These are phyloP conservation scores for Drosophila persimilis DNA, from an alignment of 1,140 invertebrate species.

Conservation along the genomic window DNA sequence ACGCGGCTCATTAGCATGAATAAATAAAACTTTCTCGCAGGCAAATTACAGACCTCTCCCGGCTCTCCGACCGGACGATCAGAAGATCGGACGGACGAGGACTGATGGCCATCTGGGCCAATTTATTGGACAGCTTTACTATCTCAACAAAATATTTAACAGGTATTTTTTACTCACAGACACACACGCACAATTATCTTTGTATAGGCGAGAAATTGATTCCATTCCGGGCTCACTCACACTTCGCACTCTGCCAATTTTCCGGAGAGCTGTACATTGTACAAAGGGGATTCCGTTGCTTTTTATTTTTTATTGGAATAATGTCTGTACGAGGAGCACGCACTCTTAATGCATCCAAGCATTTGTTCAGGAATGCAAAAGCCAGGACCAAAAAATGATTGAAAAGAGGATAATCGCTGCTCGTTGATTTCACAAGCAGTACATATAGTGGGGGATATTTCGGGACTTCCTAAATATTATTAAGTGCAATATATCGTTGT, in stretches of 20 bases:
- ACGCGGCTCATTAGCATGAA: conserved; percentile 73
- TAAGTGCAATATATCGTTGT: neutral
- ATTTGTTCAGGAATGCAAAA: no score
- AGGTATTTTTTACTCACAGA: conserved; percentile 8
- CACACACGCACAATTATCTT: conserved; percentile 12
- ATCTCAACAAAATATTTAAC: conserved; percentile 25
- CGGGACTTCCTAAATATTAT: no score
- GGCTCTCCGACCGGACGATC: conserved; percentile 1
- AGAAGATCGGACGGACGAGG: neutral
- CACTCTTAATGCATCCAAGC: no score
- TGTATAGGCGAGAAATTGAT: conserved; percentile 1
- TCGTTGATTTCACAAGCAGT: no score
- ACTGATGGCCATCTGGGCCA: conserved; percentile 23
- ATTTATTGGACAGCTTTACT: conserved; percentile 27
- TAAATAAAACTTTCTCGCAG: conserved; percentile 67
- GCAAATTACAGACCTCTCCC: conserved; percentile 53
- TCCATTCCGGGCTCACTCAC: neutral
- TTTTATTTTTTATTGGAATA: no score
- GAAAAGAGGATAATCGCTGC: no score
- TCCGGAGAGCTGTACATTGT: neutral
- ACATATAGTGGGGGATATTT: no score
- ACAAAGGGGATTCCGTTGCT: neutral
- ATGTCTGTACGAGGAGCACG: no score
- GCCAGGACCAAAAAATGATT: no score
- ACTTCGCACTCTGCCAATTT: neutral